Evolutionary conservation across 2,888 invertebrate genomes (phyloP).

Genomic region (Plemyria rubiginata): DNA sequence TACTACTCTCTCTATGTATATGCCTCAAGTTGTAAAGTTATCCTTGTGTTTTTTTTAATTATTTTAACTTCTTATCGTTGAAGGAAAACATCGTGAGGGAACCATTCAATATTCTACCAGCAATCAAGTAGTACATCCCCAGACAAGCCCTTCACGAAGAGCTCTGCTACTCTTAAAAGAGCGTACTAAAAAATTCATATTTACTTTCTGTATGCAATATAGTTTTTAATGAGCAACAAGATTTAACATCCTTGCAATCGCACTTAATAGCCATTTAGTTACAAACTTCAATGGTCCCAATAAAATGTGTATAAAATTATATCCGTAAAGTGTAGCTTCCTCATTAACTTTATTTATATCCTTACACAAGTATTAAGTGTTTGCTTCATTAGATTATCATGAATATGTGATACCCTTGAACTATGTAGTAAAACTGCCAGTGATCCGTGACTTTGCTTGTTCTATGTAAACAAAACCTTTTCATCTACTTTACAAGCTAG

Average conservation of each 20-base stretch:
- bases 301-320: slow-evolving; percentile 25
- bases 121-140: no score
- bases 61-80: no score
- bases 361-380: slow-evolving; percentile 19
- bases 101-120: no score
- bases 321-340: slow-evolving; percentile 18
- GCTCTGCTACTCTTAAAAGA: no score
- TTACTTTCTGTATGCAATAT: background rate
- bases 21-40: no score
- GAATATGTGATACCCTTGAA: slow-evolving; percentile 18
- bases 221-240: slow-evolving; percentile 23
- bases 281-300: slow-evolving; percentile 27
- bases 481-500: no score
- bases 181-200: no score
- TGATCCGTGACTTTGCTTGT: background rate
- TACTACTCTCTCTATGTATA: no score
- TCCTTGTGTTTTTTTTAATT: no score
- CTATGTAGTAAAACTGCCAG: background rate
- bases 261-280: slow-evolving; percentile 29
- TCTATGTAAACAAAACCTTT: background rate
- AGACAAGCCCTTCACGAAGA: no score
- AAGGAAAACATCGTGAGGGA: no score
- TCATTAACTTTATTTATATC: slow-evolving; percentile 31
- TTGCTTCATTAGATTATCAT: slow-evolving; percentile 12
- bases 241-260: slow-evolving; percentile 18